Evolutionary conservation across 2,888 invertebrate genomes (phyloP), one percentile per base, ranked within the genome.

Genomic region (Orthosia cruda): DNA sequence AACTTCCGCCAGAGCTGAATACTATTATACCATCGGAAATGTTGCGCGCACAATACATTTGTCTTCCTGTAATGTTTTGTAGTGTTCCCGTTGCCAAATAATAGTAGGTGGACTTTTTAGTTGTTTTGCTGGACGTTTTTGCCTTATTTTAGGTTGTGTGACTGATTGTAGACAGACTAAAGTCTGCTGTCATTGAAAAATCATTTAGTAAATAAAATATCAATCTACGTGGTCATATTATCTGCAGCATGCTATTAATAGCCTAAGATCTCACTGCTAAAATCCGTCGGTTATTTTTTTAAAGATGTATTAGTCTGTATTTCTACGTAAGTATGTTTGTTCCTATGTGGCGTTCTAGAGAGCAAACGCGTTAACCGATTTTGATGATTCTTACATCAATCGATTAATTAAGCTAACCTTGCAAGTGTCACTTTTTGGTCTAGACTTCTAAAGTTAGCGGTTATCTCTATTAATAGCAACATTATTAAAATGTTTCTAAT

Each of bases 1-100:
- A 62, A 85, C 80, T 80, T 84, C 83, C 86, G 83, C 57, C 63
- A 47, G 57, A 77, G 73, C 63, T 67, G 83, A 71, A 64, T 71
- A 63, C 63, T 58, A 71, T 77, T 72, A 84, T 49, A 68, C 32
- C 52, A 61, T 64, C 63, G 83, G 76, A 85, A 71, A 47, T 74
- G 57, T 70, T 65, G 69, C 70, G 65, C 54, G 58, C 50, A 62
- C 66, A 54, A 55, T 47, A 80, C 47, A 64, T 67, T 80, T 64
- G 50, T 77, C 47, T 76, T 40, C 23, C n/a, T 66, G 23, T 15
- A 49, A 61, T 79, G 45, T 64, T 64, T 47, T 52, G 50, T 47
- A 54, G 20, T n/a, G 26, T 52, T n/a, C 20, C 3, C 23, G 32
- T 50, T 65, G 45, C 26, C 54, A 78, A 52, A 49, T 32, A 63